These are phyloP conservation scores for Chloebia gouldiae DNA, from an alignment of 2,113 vertebrate genomes.

Conservation along the genomic window DNA sequence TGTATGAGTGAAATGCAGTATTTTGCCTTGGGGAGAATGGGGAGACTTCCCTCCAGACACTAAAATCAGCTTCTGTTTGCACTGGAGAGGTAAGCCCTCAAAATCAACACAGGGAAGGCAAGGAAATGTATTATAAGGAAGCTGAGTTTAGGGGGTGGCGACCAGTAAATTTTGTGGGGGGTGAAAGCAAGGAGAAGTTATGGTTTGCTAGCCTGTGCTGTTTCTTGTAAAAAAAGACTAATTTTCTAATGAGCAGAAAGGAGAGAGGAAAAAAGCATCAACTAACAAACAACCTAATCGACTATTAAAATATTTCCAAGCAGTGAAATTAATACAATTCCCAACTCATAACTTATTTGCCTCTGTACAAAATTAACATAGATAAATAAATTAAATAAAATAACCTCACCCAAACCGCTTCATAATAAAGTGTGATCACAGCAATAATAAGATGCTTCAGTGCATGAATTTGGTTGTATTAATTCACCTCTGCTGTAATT, in stretches of 20 bases:
- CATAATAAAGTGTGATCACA: constrained; percentile 69
- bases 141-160: neutral
- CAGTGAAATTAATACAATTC: constrained; percentile 72
- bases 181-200: neutral
- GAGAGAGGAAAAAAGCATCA: neutral
- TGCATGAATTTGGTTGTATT: constrained; percentile 65
- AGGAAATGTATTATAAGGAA: neutral
- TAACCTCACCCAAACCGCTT: constrained; percentile 66
- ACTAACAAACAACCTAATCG: constrained; percentile 15
- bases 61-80: neutral
- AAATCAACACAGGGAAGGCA: neutral
- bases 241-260: constrained; percentile 36
- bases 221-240: neutral
- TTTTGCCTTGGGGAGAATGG: neutral
- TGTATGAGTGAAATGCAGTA: neutral
- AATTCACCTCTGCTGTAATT: constrained; percentile 69
- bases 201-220: neutral
- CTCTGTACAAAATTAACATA: constrained; percentile 74
- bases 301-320: constrained; percentile 60
- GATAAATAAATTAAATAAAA: constrained; percentile 76
- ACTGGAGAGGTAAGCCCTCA: neutral
- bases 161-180: neutral
- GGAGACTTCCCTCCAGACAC: neutral
- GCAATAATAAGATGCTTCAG: constrained; percentile 58
- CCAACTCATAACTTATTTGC: constrained; percentile 71